A percentile compares a stretch with the other conserved stretches of the same genome.
Evolutionary conservation across 2,888 invertebrate genomes (phyloP).

Genomic region (Mongoloraphidia duomilia): DNA sequence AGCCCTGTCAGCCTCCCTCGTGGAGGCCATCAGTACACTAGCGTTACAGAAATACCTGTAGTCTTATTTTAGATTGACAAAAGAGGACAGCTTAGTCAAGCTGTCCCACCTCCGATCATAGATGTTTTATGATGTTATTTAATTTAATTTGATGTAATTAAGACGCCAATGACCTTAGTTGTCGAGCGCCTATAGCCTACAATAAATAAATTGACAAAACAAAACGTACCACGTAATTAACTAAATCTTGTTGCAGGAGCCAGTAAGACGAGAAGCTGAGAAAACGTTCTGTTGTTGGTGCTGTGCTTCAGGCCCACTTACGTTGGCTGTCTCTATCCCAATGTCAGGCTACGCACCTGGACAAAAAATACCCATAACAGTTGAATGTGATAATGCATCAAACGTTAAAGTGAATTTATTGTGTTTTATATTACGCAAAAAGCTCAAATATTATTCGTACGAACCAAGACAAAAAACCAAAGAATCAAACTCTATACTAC

Average conservation of each 20-base stretch:
- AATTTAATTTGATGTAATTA: too few species aligned
- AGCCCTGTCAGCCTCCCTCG: too few species aligned
- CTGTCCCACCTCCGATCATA: too few species aligned
- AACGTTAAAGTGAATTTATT: conserved; percentile 46
- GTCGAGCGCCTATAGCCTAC: not conserved
- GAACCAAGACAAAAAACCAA: conserved; percentile 44
- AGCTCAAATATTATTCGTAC: conserved; percentile 47
- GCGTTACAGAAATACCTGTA: too few species aligned
- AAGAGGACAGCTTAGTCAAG: too few species aligned
- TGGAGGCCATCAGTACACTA: too few species aligned
- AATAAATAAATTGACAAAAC: not conserved
- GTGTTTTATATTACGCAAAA: conserved; percentile 50
- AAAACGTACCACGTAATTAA: too few species aligned
- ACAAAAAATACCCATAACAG: conserved; percentile 49
- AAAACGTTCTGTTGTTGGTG: conserved; percentile 70
- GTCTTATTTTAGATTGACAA: too few species aligned
- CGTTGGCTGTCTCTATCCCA: conserved; percentile 51
- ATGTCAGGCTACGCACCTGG: conserved; percentile 62
- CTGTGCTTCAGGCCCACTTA: conserved; percentile 57
- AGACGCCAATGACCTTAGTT: not conserved
- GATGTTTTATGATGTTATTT: too few species aligned
- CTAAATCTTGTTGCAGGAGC: conserved; percentile 34
- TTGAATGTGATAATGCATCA: conserved; percentile 58
- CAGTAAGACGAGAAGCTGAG: conserved; percentile 50
- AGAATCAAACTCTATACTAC: conserved; percentile 39